These are phyloP conservation scores for Myotis davidii DNA, from an alignment of 2,113 vertebrate genomes.

Conservation along the genomic window DNA sequence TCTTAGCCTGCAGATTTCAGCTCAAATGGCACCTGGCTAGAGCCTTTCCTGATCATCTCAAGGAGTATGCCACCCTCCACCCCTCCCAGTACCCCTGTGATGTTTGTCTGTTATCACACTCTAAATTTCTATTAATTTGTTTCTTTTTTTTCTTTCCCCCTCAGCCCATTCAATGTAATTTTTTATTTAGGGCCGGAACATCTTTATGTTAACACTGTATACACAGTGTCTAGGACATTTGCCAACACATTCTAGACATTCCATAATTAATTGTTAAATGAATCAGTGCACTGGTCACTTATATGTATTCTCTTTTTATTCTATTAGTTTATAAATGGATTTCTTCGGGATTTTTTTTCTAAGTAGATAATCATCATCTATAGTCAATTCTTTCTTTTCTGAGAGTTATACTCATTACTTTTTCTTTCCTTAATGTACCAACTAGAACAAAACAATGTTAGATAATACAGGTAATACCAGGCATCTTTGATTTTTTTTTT, in stretches of 20 bases:
- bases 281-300: neutral
- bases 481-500: neutral
- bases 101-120: neutral
- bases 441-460: neutral
- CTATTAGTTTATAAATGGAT: neutral
- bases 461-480: neutral
- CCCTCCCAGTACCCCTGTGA: neutral
- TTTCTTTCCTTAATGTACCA: neutral
- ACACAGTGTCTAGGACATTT: neutral
- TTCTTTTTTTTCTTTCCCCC: constrained; percentile 14
- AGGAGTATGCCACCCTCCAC: neutral
- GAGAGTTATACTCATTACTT: constrained; percentile 1
- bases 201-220: neutral
- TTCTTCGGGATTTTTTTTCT: neutral
- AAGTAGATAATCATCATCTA: neutral
- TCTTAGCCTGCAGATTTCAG: neutral
- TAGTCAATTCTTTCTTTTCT: constrained; percentile 30
- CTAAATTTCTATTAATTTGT: neutral
- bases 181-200: neutral
- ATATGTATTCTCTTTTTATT: neutral
- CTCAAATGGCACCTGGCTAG: neutral
- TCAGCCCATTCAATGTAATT: neutral
- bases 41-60: neutral
- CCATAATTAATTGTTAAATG: neutral
- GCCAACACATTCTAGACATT: neutral